Base-by-base conservation (phyloP, 2,888 invertebrate species). In the Oligia latruncula region DNA sequence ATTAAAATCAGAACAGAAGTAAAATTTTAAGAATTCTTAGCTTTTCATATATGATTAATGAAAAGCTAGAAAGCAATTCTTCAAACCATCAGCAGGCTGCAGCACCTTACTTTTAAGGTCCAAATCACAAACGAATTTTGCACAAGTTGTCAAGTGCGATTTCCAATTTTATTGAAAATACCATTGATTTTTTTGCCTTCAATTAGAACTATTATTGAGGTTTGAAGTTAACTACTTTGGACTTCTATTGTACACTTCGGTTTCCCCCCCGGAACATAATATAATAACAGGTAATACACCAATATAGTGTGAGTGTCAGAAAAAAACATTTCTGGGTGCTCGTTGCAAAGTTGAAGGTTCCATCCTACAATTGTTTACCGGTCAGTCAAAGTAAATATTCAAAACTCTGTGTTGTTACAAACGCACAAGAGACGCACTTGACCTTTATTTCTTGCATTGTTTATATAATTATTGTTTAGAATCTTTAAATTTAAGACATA, bases 331-430 rank as follows among this genome's bases (percentile, higher is more conserved):
- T 74, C 67, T 74, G 71, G 78, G 78, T 72, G 65, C 66, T 64
- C 62, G 46, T 76, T 64, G 71, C 66, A 87, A 84, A 84, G 84
- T 74, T 74, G 72, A 84, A 87, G 87, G 87, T 84, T 79, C 67
- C 52, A 82, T 85, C 55, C 77, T 43, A 87, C 79, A 75, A 87
- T 83, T 84, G 75, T 84, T 70, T 49, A 70, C 68, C 67, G 67
- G 62, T 46, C 55, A 60, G 35, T 4, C 52, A 70, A 84, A 74
- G 71, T 76, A 80, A 74, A 75, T 76, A 87, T 74, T 71, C 67
- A 58, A 65, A 80, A 62, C 64, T 55, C n/a, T 65, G 52, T 62
- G 73, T 79, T 74, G 70, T 87, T 84, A 84, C 52, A 76, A 71
- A 83, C 86, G 11, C 35, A 62, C 67, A 49, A 35, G 58, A 58